Evolutionary conservation across 2,113 vertebrate genomes (phyloP).

Genomic region (Physeter macrocephalus): DNA sequence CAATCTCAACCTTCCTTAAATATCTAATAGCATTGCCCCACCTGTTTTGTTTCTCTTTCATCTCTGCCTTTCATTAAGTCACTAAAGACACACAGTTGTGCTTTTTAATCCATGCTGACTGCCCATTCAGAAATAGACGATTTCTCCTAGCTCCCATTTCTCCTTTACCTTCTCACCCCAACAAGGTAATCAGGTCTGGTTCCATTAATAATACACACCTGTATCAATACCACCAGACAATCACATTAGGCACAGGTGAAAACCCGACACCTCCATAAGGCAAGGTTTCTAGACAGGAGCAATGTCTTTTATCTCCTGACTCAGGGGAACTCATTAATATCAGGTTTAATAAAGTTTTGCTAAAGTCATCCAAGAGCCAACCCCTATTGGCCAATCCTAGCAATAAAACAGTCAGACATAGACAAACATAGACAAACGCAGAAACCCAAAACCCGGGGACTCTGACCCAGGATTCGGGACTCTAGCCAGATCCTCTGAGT

Average conservation of each 20-base stretch:
- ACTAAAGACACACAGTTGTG: not conserved
- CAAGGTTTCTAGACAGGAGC: not conserved
- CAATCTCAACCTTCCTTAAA: not conserved
- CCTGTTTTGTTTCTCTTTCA: not conserved
- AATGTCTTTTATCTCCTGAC: not conserved
- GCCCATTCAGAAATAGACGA: not conserved
- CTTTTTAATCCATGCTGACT: not conserved
- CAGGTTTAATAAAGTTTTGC: not conserved
- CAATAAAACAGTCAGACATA: not conserved
- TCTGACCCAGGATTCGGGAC: rapidly evolving
- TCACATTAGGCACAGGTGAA: not conserved
- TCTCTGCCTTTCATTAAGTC: not conserved
- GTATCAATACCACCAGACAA: not conserved
- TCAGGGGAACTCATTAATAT: not conserved
- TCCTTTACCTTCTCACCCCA: not conserved
- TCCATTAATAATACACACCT: not conserved
- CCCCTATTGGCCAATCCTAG: not conserved
- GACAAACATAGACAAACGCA: not conserved
- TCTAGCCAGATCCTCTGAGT: not conserved
- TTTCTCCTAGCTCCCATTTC: not conserved
- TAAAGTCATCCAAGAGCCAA: not conserved
- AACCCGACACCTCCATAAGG: not conserved
- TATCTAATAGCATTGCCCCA: not conserved
- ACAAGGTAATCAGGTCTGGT: not conserved
- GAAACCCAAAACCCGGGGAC: not conserved